Evolutionary conservation across 1,140 invertebrate genomes (phyloP).

Genomic region (Caenorhabditis remanei): DNA sequence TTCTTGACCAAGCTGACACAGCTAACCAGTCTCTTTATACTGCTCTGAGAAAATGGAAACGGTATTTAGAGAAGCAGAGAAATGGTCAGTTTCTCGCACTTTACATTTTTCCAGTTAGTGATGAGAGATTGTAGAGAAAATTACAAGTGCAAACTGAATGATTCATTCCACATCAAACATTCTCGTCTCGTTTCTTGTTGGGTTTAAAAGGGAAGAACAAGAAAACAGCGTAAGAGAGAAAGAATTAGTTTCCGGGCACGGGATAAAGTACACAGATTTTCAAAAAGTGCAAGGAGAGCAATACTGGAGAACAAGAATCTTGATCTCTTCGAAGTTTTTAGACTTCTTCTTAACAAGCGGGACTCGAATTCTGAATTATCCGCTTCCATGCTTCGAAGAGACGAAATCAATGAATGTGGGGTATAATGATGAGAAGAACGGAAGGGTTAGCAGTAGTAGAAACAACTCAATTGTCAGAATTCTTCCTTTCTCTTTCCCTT

Average conservation of each 20-base stretch:
- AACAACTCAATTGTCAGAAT: conserved; percentile 51
- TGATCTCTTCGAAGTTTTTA: no score
- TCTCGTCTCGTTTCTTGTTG: conserved; percentile 17
- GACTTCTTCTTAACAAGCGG: no score
- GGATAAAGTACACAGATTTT: neutral
- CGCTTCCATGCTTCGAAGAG: neutral
- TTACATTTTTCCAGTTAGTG: neutral
- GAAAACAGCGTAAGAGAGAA: neutral
- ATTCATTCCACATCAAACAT: conserved; percentile 46
- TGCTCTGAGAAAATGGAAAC: neutral
- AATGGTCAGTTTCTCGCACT: conserved; percentile 17
- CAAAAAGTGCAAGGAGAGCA: neutral
- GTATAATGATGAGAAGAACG: conserved; percentile 16
- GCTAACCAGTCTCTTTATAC: neutral
- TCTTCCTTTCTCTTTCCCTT: neutral
- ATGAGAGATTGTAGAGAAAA: neutral
- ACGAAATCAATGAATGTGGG: conserved; percentile 16
- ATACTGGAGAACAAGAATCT: no score
- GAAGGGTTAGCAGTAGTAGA: conserved; percentile 7
- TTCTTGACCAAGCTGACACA: neutral
- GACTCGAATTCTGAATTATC: neutral
- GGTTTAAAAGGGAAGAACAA: neutral
- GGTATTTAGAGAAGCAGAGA: conserved; percentile 10
- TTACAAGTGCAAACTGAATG: conserved; percentile 45
- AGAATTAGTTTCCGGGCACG: conserved; percentile 1